Percentiles rank a stretch among this genome's conserved stretches.
These are phyloP conservation scores for Diarsia mendica DNA, from an alignment of 2,888 invertebrate genomes.

Conservation along the genomic window DNA sequence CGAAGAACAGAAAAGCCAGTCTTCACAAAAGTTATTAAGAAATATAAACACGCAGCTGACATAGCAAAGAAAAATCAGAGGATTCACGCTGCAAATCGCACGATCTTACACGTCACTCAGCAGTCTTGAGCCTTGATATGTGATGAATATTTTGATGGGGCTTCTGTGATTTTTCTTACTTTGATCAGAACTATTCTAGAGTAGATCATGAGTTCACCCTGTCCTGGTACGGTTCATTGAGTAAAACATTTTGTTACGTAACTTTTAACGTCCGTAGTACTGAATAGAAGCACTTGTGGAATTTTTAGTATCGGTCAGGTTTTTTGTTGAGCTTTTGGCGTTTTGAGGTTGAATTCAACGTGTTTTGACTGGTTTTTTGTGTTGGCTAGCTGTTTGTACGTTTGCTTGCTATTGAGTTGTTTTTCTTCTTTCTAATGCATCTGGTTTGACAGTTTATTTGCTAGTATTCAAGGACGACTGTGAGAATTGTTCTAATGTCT, in stretches of 20 bases:
- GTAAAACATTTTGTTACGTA: constrained; percentile 70
- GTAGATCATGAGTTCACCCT: constrained; percentile 75
- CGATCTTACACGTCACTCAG: not conserved
- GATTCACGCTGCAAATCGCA: not conserved
- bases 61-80: not conserved
- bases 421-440: constrained; percentile 8
- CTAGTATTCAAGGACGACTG: constrained; percentile 7
- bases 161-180: constrained; percentile 42
- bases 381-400: not conserved
- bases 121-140: not conserved
- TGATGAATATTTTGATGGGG: not conserved
- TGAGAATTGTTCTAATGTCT: not conserved
- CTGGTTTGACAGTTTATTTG: not conserved
- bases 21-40: not conserved
- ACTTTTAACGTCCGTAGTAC: constrained; percentile 47
- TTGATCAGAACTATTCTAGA: constrained; percentile 72
- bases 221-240: constrained; percentile 71
- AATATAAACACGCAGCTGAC: not conserved
- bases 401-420: not conserved
- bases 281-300: not conserved
- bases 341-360: not conserved
- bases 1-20: constrained; percentile 42
- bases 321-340: constrained; percentile 10
- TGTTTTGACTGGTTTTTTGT: constrained; percentile 9
- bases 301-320: constrained; percentile 7